A percentile compares a stretch with the other conserved stretches of the same genome.
Conservation (phyloP, 2,113 vertebrate genomes). For the Clarias magur region DNA sequence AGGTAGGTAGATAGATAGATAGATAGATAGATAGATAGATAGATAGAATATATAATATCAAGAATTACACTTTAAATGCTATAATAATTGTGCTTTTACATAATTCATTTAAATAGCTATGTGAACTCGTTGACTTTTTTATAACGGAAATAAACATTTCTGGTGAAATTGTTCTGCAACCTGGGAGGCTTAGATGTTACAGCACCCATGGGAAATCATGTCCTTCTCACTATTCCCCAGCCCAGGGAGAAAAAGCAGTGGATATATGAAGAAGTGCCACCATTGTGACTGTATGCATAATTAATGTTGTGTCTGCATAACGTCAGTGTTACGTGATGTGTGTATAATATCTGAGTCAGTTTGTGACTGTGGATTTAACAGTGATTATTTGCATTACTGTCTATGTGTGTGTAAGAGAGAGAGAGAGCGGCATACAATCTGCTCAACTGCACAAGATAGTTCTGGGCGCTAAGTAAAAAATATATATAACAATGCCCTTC, state of each 20-base stretch:
- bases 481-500: too few relatives aligned
- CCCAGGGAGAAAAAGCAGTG: conserved; percentile 30
- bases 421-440: background rate
- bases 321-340: conserved; percentile 26
- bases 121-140: conserved; percentile 27
- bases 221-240: conserved; percentile 8
- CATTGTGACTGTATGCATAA: conserved; percentile 48
- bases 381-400: conserved; percentile 20
- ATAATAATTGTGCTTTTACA: conserved; percentile 31
- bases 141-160: conserved; percentile 28
- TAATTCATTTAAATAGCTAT: conserved; percentile 26
- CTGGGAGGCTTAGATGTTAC: conserved; percentile 20
- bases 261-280: conserved; percentile 35
- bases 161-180: conserved; percentile 24
- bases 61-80: background rate
- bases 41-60: background rate
- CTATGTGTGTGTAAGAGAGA: background rate
- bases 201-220: conserved; percentile 47
- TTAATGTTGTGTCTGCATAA: conserved; percentile 32
- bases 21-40: background rate
- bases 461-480: conserved; percentile 5
- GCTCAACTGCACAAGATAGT: conserved; percentile 3
- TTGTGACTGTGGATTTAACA: conserved; percentile 9
- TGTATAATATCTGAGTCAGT: conserved; percentile 15
- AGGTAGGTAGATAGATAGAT: too few relatives aligned